A percentile compares a stretch with the other conserved stretches of the same genome.
phyloP scores from a whole-genome alignment of 1,140 invertebrate species.

The Heliconius melpomene region DNA sequence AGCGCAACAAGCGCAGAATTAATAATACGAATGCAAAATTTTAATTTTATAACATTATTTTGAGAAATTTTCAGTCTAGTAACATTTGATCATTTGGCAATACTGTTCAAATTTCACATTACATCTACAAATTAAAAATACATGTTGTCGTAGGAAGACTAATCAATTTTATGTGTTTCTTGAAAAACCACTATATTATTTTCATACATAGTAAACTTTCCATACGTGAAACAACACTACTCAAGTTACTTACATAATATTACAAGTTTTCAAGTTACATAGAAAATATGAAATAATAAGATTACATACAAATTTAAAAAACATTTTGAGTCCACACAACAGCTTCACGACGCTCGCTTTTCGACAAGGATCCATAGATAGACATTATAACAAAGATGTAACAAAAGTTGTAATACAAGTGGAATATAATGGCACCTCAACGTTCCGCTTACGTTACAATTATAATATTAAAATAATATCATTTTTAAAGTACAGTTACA shows the following conservation, averaged over 20 bases:
- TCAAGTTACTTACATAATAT: slow-evolving; percentile 17
- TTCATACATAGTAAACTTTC: background rate
- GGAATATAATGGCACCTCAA: slow-evolving; percentile 76
- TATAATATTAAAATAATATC: slow-evolving; percentile 69
- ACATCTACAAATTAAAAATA: slow-evolving; percentile 66
- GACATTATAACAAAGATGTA: slow-evolving; percentile 26
- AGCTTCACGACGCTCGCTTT: background rate
- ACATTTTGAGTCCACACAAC: slow-evolving; percentile 50
- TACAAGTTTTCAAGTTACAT: slow-evolving; percentile 4
- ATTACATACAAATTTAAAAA: slow-evolving; percentile 19
- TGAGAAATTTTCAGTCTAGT: slow-evolving; percentile 75
- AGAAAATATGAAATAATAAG: slow-evolving; percentile 8
- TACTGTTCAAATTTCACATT: slow-evolving; percentile 69
- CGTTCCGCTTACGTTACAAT: slow-evolving; percentile 67
- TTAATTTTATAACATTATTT: slow-evolving; percentile 49
- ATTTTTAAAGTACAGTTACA: slow-evolving; percentile 76
- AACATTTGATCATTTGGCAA: slow-evolving; percentile 79
- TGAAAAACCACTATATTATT: slow-evolving; percentile 26
- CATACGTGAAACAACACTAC: slow-evolving; percentile 7
- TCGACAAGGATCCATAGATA: background rate
- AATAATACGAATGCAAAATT: slow-evolving; percentile 46
- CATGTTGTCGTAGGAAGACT: slow-evolving; percentile 73
- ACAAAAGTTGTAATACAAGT: slow-evolving; percentile 49
- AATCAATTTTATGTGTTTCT: slow-evolving; percentile 34
- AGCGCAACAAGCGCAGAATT: slow-evolving; percentile 48